A percentile compares a stretch with the other conserved stretches of the same genome.
Conservation (phyloP, 2,113 vertebrate species). For the Abramis brama region DNA sequence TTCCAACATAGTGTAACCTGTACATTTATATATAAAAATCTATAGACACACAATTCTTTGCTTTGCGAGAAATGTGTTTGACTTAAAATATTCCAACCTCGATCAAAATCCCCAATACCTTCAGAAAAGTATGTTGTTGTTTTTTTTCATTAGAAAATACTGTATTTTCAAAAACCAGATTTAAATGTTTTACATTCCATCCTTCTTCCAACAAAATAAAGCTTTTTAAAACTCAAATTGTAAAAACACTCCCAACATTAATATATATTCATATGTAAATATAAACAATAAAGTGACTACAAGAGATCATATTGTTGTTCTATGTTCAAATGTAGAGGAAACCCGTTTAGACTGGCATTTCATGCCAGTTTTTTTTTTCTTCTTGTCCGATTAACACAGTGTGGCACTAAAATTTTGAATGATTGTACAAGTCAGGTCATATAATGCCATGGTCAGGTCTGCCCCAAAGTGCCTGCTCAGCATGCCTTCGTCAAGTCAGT, state of each 20-base stretch:
- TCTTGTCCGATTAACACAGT: conserved; percentile 73
- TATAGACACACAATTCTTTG: conserved; percentile 74
- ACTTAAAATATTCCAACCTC: conserved; percentile 84
- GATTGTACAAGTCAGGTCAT: conserved; percentile 76
- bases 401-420: conserved; percentile 80
- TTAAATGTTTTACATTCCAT: conserved; percentile 74
- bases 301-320: conserved; percentile 72
- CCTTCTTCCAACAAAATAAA: conserved; percentile 80
- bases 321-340: conserved; percentile 81
- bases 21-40: conserved; percentile 81
- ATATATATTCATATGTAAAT: conserved; percentile 70
- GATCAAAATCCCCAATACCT: conserved; percentile 74
- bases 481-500: conserved; percentile 89
- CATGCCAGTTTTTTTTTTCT: conserved; percentile 61
- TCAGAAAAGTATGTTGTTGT: conserved; percentile 76
- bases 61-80: conserved; percentile 88
- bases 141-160: conserved; percentile 78
- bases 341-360: conserved; percentile 77
- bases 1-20: conserved; percentile 71
- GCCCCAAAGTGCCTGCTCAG: conserved; percentile 69
- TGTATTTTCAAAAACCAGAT: conserved; percentile 74
- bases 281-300: conserved; percentile 81
- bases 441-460: conserved; percentile 72
- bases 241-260: conserved; percentile 76
- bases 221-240: conserved; percentile 76